Conservation (phyloP, 2,113 vertebrate species). For the Opisthocomus hoazin region DNA sequence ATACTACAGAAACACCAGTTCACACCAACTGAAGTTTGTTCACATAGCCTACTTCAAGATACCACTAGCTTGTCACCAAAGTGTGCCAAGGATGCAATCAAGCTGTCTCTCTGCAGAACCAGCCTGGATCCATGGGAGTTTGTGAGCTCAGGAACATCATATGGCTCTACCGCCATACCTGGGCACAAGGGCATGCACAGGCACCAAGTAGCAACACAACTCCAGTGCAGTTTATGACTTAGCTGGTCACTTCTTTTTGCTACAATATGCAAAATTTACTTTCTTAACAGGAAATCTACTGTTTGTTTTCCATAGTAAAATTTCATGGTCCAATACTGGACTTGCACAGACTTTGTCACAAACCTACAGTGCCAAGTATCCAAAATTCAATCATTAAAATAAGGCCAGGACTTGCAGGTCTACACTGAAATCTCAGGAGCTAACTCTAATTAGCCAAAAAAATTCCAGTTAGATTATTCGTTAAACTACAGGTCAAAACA, state of each 20-base stretch:
- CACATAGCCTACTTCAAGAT: background rate
- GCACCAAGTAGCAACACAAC: background rate
- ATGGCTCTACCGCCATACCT: background rate
- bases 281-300: background rate
- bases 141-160: background rate
- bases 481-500: background rate
- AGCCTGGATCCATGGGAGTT: background rate
- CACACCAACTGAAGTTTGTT: background rate
- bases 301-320: background rate
- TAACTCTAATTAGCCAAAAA: background rate
- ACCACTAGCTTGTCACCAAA: background rate
- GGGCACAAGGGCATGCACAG: background rate
- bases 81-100: background rate
- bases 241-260: background rate
- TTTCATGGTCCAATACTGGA: background rate
- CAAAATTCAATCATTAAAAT: background rate
- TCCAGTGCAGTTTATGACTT: background rate
- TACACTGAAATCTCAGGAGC: background rate
- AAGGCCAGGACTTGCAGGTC: background rate
- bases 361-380: background rate
- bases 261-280: background rate
- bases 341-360: accelerated
- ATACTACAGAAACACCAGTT: background rate
- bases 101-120: background rate
- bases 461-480: background rate